Evolutionary conservation across 1,140 invertebrate species (phyloP), one percentile per base, ranked within the genome.

Genomic region (Cydia strobilella): DNA sequence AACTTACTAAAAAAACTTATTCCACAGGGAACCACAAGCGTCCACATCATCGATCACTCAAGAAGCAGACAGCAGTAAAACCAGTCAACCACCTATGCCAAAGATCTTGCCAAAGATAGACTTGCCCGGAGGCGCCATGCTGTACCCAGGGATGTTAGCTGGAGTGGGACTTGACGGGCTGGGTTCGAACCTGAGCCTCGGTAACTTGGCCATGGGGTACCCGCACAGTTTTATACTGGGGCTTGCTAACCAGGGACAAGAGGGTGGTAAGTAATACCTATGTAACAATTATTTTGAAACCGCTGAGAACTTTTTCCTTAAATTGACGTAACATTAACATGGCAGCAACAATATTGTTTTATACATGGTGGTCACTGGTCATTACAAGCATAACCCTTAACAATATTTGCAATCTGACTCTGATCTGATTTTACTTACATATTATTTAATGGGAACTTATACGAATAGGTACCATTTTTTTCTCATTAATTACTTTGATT

Each of bases 141-240:
- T 91, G 73, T 93, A 91, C 72, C 83, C 87, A 0, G 84, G 88
- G 6, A 86, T 91, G 2, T 73, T 92, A 15, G 86, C 86, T 62
- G 85, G 78, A 7, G 77, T 82, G 9, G 86, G 85, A 0, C 76
- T 91, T 54, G 90, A 92, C 65, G 86, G 86, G 6, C 77, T 92
- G 10, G 85, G 90, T 7, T 80, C 82, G 7, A 90, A 92, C 31
- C 75, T 92, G 27, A 89, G 89, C 3, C 77, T 92, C 7, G 89
- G 89, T 1, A 92, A 90, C 62, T 71, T 91, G 74, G 86, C 89
- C 1, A 92, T 92, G 90, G 85, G 87, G 0, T 92, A 91, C 31
- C 90, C 90, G 6, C 89, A 88, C 27, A 88, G 90, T 76, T 90
- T 92, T 18, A 91, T 92, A 74, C 73, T 92, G 74, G 90, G 90